Conservation (phyloP, 2,113 vertebrate genomes). For the Hiodon alosoides region DNA sequence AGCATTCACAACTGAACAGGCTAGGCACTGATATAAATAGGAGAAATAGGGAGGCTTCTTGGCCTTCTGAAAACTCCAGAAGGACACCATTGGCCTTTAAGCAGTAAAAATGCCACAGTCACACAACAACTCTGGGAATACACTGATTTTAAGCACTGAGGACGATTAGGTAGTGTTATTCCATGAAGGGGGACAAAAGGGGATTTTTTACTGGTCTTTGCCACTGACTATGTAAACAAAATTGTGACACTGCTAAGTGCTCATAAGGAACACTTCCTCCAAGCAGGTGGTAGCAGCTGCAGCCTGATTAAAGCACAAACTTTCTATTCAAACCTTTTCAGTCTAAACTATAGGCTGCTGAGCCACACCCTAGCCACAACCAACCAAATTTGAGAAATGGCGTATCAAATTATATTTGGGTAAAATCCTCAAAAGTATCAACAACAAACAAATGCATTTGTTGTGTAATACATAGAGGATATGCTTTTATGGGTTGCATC, state of each 20-base stretch:
- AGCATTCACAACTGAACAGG: neutral
- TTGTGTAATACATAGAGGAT: too few relatives aligned
- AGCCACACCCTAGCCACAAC: too few relatives aligned
- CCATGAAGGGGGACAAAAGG: constrained; percentile 1
- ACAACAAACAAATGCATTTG: too few relatives aligned
- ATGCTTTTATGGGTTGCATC: too few relatives aligned
- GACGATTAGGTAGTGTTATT: constrained; percentile 28
- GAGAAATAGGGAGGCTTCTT: neutral
- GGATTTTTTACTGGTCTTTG: constrained; percentile 11
- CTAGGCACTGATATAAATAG: neutral
- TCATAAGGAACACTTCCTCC: constrained; percentile 11
- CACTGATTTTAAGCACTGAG: constrained; percentile 9
- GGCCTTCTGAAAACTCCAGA: too few relatives aligned
- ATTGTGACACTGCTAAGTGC: neutral
- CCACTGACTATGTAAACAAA: constrained; percentile 32
- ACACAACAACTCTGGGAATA: constrained; percentile 9
- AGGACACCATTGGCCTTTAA: neutral
- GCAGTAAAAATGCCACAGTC: neutral
- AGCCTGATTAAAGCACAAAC: neutral
- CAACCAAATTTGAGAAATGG: too few relatives aligned
- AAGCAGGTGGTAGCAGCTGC: neutral
- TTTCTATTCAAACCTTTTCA: too few relatives aligned
- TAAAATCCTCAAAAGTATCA: too few relatives aligned
- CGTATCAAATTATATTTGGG: too few relatives aligned
- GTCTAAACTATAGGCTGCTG: neutral